A percentile compares a stretch with the other conserved stretches of the same genome.
These are phyloP conservation scores for Cinclus mexicanus DNA, from an alignment of 2,113 vertebrate genomes.

Conservation along the genomic window DNA sequence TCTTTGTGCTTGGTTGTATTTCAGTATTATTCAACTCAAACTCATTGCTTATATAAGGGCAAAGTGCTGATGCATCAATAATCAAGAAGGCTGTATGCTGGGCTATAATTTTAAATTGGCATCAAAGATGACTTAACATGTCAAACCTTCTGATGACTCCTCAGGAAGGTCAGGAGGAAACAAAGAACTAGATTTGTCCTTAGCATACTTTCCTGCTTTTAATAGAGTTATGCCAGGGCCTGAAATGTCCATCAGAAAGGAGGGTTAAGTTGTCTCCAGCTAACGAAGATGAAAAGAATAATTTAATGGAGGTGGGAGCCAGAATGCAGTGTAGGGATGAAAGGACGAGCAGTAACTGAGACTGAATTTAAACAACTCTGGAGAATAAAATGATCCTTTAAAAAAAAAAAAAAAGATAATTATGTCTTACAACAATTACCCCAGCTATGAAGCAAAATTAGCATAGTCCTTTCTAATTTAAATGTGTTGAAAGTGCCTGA, in stretches of 20 bases:
- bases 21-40: neutral
- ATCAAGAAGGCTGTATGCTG: constrained; percentile 19
- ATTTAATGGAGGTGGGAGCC: constrained; percentile 62
- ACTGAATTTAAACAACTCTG: constrained; percentile 74
- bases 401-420: constrained; percentile 75
- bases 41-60: neutral
- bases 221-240: constrained; percentile 44
- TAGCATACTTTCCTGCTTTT: constrained; percentile 36
- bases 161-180: constrained; percentile 50
- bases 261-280: constrained; percentile 57
- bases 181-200: constrained; percentile 45
- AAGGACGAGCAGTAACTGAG: constrained; percentile 68
- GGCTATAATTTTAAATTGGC: constrained; percentile 45
- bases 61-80: constrained; percentile 30
- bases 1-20: neutral
- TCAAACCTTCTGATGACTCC: neutral
- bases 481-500: constrained; percentile 81
- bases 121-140: constrained; percentile 35
- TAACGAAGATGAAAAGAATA: constrained; percentile 68
- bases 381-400: constrained; percentile 70
- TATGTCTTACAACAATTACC: constrained; percentile 81
- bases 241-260: constrained; percentile 49
- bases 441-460: constrained; percentile 82
- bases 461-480: constrained; percentile 85
- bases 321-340: constrained; percentile 56